phyloP scores from a whole-genome alignment of 2,888 invertebrate species.

The Bellardia pandia region DNA sequence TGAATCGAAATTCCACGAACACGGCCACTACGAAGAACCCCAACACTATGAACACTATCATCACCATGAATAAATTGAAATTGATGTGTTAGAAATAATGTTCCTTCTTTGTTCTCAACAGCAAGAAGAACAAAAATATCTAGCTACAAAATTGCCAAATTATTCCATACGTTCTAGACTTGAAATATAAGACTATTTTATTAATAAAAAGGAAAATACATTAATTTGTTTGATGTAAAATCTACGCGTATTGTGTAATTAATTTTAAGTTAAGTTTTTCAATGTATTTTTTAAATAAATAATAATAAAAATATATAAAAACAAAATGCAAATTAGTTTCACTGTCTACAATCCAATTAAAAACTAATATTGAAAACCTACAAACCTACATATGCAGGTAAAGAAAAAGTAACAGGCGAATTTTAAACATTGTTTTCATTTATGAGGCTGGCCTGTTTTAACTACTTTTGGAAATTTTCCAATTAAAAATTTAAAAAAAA shows the following conservation, averaged over 20 bases:
- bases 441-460: no score
- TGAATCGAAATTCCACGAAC: slow-evolving; percentile 81
- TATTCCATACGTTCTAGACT: slow-evolving; percentile 59
- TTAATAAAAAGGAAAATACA: slow-evolving; percentile 9
- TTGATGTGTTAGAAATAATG: slow-evolving; percentile 63
- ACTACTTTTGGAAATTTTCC: no score
- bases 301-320: slow-evolving; percentile 34
- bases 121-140: slow-evolving; percentile 13
- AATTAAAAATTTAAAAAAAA: no score
- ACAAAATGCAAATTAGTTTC: slow-evolving; percentile 16
- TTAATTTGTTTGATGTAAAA: slow-evolving; percentile 3
- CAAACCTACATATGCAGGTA: background rate
- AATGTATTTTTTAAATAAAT: slow-evolving; percentile 62
- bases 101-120: slow-evolving; percentile 27
- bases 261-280: slow-evolving; percentile 64
- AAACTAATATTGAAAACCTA: background rate
- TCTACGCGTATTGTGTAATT: slow-evolving; percentile 33
- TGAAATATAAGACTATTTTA: slow-evolving; percentile 50
- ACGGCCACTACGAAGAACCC: slow-evolving; percentile 81
- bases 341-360: background rate
- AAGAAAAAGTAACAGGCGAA: background rate
- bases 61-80: slow-evolving; percentile 79
- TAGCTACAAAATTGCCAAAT: slow-evolving; percentile 70
- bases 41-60: slow-evolving; percentile 81
- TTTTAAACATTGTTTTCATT: no score